phyloP scores from a whole-genome alignment of 2,797 vertebrate genomes.

The Pseudomugil tenellus region DNA sequence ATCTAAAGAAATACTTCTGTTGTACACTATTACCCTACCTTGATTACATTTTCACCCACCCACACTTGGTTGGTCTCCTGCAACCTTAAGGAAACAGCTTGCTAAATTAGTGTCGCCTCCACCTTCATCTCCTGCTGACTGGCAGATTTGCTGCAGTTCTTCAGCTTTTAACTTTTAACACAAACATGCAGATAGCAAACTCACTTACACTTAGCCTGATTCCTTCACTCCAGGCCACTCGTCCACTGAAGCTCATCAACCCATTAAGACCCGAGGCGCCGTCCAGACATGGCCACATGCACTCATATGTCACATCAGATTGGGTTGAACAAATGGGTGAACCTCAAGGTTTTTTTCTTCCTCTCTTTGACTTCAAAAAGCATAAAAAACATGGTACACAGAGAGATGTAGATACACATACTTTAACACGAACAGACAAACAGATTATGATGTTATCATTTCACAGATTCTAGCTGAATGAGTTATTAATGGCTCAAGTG shows the following conservation, averaged over 20 bases:
- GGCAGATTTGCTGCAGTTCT: neutral
- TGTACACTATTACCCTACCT: constrained; percentile 25
- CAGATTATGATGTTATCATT: neutral
- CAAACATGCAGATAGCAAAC: neutral
- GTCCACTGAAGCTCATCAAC: neutral
- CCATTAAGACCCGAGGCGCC: neutral
- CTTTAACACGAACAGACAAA: neutral
- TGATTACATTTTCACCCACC: constrained; percentile 57
- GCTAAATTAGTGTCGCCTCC: constrained; percentile 37
- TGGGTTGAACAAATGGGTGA: neutral
- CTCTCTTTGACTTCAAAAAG: neutral
- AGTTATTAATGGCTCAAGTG: neutral
- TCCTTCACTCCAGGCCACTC: neutral
- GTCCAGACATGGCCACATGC: constrained; percentile 2
- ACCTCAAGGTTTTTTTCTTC: neutral
- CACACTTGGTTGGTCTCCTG: constrained; percentile 41
- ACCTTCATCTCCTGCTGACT: neutral
- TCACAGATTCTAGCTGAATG: neutral
- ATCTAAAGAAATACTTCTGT: constrained; percentile 7
- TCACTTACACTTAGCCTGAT: neutral
- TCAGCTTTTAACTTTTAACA: neutral
- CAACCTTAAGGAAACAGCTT: constrained; percentile 62
- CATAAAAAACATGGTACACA: neutral
- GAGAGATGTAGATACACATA: neutral
- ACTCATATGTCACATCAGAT: neutral